Base-by-base conservation (phyloP, 2,888 invertebrate genomes). In the Hirtodrosophila trivittata region DNA sequence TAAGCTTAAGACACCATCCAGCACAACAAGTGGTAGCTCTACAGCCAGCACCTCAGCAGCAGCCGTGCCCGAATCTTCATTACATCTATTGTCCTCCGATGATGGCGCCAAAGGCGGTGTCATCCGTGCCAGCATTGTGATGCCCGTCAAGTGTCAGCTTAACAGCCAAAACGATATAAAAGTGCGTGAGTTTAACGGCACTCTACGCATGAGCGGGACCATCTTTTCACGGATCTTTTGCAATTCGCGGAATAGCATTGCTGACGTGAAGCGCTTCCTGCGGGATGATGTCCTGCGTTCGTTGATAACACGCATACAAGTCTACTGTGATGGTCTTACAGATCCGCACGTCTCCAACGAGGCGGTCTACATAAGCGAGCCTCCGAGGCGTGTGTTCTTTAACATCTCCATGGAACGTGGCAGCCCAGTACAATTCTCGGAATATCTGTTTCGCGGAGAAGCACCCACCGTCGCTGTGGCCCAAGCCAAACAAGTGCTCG, bases 391-490 rank as follows among this genome's bases (percentile, higher is more conserved):
- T 65, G 96, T 97, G 0, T 92, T 97, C 56, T 95, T 96, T 12
- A 93, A 93, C n/a, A 91, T 96, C 3, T 93, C 94, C 1, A 90
- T 92, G 14, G 66, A 76, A 0, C 92, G 91, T 25, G 91, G 91
- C 0, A 58, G 32, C n/a, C 30, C 69, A 63, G 92, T 97, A 37
- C 94, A 95, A 66, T 93, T 97, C 28, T 97, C 96, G 47, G 97
- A 98, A 90, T 98, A 98, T 89, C 91, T 97, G 50, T 98, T 97
- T 88, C 97, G 97, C 16, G 97, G 97, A 0, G 97, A 98, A 91
- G 95, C 95, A 0, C 93, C 95, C 0, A 94, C 94, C 7, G 97
- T 97, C 82, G 96, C 95, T 0, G 92, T 95, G 35, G 92, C 95
- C 32, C 95, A 97, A 1, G 93, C 97, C 4, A 93, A 95, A 77